Conservation (phyloP, 2,888 invertebrate species). For the Apamea epomidion region DNA sequence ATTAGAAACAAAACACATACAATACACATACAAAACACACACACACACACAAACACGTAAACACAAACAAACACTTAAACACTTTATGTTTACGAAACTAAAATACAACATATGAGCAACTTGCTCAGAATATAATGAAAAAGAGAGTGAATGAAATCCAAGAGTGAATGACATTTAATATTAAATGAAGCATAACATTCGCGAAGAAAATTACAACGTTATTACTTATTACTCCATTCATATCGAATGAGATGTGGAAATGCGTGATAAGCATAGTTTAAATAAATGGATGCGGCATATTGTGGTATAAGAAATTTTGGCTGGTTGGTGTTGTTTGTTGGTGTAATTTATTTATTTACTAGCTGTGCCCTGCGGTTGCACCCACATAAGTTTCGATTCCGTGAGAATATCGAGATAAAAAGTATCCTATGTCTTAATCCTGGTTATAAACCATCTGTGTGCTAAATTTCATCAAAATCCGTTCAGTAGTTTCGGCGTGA, state of each 20-base stretch:
- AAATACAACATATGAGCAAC: not conserved
- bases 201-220: slow-evolving; percentile 45
- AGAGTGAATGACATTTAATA: slow-evolving; percentile 39
- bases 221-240: slow-evolving; percentile 46
- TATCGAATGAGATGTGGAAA: slow-evolving; percentile 21
- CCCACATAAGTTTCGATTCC: too few species aligned
- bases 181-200: slow-evolving; percentile 40
- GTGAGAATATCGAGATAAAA: too few species aligned
- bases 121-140: not conserved
- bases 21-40: too few species aligned
- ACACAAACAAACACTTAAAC: too few species aligned
- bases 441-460: too few species aligned
- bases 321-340: not conserved
- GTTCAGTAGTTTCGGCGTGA: too few species aligned
- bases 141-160: slow-evolving; percentile 31
- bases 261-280: not conserved
- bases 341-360: not conserved
- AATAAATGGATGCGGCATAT: slow-evolving; percentile 40
- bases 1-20: too few species aligned
- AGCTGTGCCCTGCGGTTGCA: too few species aligned
- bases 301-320: not conserved
- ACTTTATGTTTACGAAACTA: not conserved
- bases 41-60: too few species aligned
- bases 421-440: too few species aligned
- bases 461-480: too few species aligned